Evolutionary conservation across 53 echinoderm and acorn worm species (phyloP).

Genomic region (Arbacia lixula): DNA sequence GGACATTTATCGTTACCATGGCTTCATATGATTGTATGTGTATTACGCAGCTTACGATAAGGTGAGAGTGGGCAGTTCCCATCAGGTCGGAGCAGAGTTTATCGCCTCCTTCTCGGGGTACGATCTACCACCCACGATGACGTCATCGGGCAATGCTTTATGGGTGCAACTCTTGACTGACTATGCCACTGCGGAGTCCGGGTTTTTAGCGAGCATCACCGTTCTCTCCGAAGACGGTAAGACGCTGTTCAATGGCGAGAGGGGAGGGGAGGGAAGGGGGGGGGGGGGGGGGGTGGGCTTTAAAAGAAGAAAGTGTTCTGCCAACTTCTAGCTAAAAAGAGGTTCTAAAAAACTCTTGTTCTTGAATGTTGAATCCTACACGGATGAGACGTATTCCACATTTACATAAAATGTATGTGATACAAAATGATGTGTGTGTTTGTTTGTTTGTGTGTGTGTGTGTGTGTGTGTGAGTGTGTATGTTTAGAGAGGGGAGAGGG

Average conservation of each 20-base stretch:
- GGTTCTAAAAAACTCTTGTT: too few relatives aligned
- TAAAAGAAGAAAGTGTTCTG: too few relatives aligned
- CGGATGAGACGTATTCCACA: too few relatives aligned
- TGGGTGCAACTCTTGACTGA: conserved; percentile 34
- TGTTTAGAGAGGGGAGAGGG: too few relatives aligned
- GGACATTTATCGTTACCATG: not conserved
- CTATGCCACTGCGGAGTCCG: not conserved
- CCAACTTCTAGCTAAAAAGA: too few relatives aligned
- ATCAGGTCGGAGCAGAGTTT: conserved; percentile 8
- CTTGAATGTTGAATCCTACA: too few relatives aligned
- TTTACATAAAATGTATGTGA: too few relatives aligned
- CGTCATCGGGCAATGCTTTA: conserved; percentile 31
- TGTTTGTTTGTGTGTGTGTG: too few relatives aligned
- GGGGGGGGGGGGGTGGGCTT: too few relatives aligned
- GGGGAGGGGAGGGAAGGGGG: too few relatives aligned
- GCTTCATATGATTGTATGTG: not conserved
- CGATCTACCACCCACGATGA: conserved; percentile 35
- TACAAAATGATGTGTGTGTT: too few relatives aligned
- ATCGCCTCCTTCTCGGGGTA: conserved; percentile 33
- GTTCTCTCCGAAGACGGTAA: not conserved
- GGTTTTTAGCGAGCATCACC: conserved; percentile 4
- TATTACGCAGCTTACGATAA: conserved; percentile 19
- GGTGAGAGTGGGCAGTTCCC: conserved; percentile 22
- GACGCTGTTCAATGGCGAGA: not conserved
- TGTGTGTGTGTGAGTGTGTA: too few relatives aligned